A percentile compares a stretch with the other conserved stretches of the same genome.
Conservation (phyloP, 2,888 invertebrate species). For the Volucella zonaria region DNA sequence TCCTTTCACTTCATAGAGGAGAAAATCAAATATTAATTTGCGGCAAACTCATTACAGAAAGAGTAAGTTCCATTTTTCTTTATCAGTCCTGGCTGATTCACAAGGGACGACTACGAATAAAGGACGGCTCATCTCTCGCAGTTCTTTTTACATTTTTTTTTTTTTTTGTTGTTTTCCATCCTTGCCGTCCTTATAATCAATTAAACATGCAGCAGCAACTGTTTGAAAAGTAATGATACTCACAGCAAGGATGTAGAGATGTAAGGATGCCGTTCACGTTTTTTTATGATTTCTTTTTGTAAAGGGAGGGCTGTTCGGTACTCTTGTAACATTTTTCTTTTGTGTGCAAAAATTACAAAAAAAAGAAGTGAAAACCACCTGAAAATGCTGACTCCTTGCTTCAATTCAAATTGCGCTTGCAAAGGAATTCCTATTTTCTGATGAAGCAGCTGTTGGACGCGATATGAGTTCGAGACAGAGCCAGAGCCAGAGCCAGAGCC, state of each 20-base stretch:
- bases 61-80: too few species aligned
- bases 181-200: conserved; percentile 60
- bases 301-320: not conserved
- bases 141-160: not conserved
- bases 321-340: conserved; percentile 16
- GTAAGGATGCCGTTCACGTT: too few species aligned
- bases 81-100: too few species aligned
- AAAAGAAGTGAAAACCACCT: conserved; percentile 39
- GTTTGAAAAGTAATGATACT: conserved; percentile 70
- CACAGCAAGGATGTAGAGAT: conserved; percentile 30
- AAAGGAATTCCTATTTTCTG: conserved; percentile 47
- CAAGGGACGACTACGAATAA: too few species aligned
- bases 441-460: conserved; percentile 45
- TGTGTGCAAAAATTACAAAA: conserved; percentile 33
- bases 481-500: too few species aligned
- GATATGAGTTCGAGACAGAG: conserved; percentile 21
- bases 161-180: conserved; percentile 16
- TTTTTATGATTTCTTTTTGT: not conserved
- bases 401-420: conserved; percentile 35
- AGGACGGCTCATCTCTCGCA: too few species aligned
- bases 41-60: too few species aligned
- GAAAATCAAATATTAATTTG: too few species aligned
- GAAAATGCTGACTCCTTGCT: conserved; percentile 66
- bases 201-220: conserved; percentile 67
- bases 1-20: too few species aligned